These are phyloP conservation scores for Ctenopoma kingsleyae DNA, from an alignment of 2,797 vertebrate genomes.

Conservation along the genomic window DNA sequence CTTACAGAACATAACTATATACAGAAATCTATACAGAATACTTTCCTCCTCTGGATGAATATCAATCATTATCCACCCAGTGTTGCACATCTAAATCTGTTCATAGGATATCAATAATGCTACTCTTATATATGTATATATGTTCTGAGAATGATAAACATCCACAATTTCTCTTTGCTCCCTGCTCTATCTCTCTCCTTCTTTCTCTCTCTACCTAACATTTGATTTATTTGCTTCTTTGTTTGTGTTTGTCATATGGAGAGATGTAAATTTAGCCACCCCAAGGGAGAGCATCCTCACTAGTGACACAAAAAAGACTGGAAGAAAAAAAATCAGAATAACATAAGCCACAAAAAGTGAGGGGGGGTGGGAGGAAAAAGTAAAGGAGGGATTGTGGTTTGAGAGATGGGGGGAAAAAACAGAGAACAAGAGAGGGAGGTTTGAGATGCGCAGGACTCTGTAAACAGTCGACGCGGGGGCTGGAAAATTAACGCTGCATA, in stretches of 20 bases:
- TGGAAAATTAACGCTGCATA: constrained; percentile 86
- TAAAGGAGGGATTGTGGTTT: constrained; percentile 70
- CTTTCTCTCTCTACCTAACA: constrained; percentile 50
- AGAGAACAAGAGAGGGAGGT: constrained; percentile 69
- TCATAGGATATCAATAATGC: constrained; percentile 47
- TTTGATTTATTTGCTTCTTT: constrained; percentile 83
- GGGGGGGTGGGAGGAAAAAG: constrained; percentile 60
- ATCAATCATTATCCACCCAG: constrained; percentile 30
- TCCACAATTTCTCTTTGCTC: constrained; percentile 36
- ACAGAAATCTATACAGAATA: too few relatives aligned
- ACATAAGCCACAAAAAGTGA: constrained; percentile 77
- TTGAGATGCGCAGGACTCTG: constrained; percentile 80
- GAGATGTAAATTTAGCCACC: constrained; percentile 84
- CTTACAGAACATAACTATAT: too few relatives aligned
- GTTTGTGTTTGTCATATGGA: constrained; percentile 84
- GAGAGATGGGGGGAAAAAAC: constrained; percentile 39
- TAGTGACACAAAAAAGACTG: constrained; percentile 73
- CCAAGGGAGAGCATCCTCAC: constrained; percentile 79
- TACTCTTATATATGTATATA: constrained; percentile 37
- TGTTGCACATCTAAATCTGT: constrained; percentile 38
- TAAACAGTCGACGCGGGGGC: constrained; percentile 80
- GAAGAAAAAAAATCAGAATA: constrained; percentile 72
- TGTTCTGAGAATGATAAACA: constrained; percentile 62
- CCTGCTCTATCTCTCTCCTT: constrained; percentile 1
- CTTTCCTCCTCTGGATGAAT: neutral